Conservation (phyloP, 2,797 vertebrate genomes). For the Coranthus polyacanthus region DNA sequence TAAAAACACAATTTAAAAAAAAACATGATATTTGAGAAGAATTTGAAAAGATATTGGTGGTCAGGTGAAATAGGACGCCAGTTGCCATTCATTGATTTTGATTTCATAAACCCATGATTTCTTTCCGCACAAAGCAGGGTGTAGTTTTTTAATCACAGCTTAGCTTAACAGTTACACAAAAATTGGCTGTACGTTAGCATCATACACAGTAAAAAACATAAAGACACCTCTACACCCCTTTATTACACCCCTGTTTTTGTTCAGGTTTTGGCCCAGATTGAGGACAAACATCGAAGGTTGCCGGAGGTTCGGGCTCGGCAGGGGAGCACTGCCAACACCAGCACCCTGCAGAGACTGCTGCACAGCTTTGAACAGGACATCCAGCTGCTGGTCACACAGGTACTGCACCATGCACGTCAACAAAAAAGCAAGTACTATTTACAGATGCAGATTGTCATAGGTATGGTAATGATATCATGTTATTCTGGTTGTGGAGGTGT, state of each 20-base stretch:
- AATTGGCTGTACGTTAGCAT: too few species aligned
- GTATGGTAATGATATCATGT: too few species aligned
- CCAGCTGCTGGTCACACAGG: slow-evolving; percentile 92
- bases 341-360: slow-evolving; percentile 90
- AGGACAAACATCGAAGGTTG: slow-evolving; percentile 91
- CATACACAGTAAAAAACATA: too few species aligned
- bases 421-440: too few species aligned
- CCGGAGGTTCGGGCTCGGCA: slow-evolving; percentile 88
- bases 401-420: slow-evolving; percentile 67
- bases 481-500: too few species aligned
- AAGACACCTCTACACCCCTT: background rate
- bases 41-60: too few species aligned
- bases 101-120: too few species aligned
- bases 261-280: slow-evolving; percentile 90
- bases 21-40: too few species aligned
- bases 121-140: background rate
- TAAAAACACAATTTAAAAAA: too few species aligned
- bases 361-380: slow-evolving; percentile 94
- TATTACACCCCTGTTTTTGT: slow-evolving; percentile 3
- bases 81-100: too few species aligned
- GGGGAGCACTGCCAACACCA: slow-evolving; percentile 86
- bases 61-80: too few species aligned
- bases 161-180: background rate
- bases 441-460: too few species aligned
- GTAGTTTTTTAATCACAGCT: background rate